Conservation (phyloP, 2,888 invertebrate genomes). For the Acanthosepion pharaonis region DNA sequence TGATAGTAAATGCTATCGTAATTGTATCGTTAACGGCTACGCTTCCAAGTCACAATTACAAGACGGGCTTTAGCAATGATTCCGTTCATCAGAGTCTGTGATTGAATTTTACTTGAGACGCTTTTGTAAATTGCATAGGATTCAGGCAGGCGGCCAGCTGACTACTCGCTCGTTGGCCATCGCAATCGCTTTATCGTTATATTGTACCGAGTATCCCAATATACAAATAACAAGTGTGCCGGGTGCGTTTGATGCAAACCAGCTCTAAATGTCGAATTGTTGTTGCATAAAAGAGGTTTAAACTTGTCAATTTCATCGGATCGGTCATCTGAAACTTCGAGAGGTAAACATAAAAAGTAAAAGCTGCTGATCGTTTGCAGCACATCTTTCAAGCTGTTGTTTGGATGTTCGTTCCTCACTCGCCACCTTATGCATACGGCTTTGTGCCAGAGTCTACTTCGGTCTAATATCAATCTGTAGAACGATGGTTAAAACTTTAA, state of each 20-base stretch:
- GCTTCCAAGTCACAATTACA: not conserved
- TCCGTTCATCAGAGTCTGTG: not conserved
- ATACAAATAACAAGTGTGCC: not conserved
- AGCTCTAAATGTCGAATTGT: not conserved
- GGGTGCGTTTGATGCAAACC: not conserved
- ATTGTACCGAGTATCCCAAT: not conserved
- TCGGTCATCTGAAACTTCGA: no score
- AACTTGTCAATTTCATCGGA: no score
- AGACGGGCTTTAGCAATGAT: not conserved
- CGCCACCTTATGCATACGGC: no score
- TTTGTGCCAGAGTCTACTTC: no score
- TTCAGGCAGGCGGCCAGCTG: not conserved
- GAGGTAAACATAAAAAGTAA: no score
- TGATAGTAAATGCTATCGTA: not conserved
- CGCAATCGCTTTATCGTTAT: not conserved
- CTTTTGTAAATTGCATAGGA: not conserved
- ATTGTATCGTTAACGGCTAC: not conserved
- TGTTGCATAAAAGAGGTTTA: no score
- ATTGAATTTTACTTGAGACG: conserved; percentile 10
- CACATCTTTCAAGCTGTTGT: no score
- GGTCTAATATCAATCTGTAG: no score
- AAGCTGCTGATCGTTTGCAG: no score
- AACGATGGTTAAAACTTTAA: no score
- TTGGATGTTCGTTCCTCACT: no score
- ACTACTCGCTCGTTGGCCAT: not conserved